Base-by-base conservation (phyloP, 2,888 invertebrate species). In the Dione juno region DNA sequence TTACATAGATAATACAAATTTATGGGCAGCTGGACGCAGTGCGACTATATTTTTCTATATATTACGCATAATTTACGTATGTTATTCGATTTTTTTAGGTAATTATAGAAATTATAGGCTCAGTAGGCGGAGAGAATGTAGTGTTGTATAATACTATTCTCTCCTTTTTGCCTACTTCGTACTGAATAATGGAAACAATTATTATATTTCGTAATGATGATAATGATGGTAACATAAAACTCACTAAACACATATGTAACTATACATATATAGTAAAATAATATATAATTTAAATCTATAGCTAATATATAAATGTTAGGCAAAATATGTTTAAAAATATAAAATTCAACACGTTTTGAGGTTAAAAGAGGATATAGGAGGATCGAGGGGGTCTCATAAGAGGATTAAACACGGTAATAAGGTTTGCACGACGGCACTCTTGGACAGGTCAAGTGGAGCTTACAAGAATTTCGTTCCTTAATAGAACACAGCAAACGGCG, bases 401-500 rank as follows among this genome's bases (percentile, higher is more conserved):
- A 88, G 89, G 88, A 89, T 90, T 89, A 89, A 82, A 85, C 81
- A 82, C 81, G 81, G 80, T 89, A 88, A 89, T 89, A 87, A 86
- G 88, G 87, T 89, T 88, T 87, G 87, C 83, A 79, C 84, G 79
- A 80, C 81, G 81, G 68, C 85, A 84, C 84, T 84, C 86, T 86
- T 83, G 81, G 78, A 79, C 79, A 80, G 89, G 89, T 88, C 89
- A 89, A 88, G 88, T 83, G 81, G 81, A 84, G 87, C 85, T 89
- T 88, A 87, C 77, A 73, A 61, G 52, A 67, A 67, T 71, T 74
- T 66, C 68, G 68, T 71, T 70, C 61, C 53, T 71, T 61, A 54
- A 70, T 64, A 57, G 70, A 70, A 58, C 19, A 53, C 28, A 54
- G 65, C 43, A 67, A 68, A 35, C 8, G 37, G 37, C 16, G 37